These are phyloP conservation scores for Euura lappo DNA, from an alignment of 1,140 invertebrate species.

Conservation along the genomic window DNA sequence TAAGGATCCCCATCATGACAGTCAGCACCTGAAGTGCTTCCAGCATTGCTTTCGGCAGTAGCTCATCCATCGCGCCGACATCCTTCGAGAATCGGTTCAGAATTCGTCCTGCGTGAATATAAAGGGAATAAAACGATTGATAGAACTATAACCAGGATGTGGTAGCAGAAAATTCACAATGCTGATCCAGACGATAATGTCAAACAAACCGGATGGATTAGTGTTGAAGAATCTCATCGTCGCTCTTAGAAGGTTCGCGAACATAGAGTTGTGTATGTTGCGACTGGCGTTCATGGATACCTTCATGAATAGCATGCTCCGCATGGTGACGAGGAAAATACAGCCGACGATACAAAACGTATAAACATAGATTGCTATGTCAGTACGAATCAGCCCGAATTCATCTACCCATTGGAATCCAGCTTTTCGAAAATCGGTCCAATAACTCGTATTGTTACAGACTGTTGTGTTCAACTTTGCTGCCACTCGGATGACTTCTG, in stretches of 20 bases:
- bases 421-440: background rate
- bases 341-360: background rate
- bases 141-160: too few species aligned
- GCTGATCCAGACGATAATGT: too few species aligned
- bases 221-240: conserved; percentile 61
- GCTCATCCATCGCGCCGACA: too few species aligned
- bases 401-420: background rate
- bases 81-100: conserved; percentile 61
- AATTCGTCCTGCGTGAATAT: conserved; percentile 65
- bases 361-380: background rate
- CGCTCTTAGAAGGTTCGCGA: conserved; percentile 71
- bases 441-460: background rate
- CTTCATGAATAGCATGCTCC: conserved; percentile 72
- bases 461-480: too few species aligned
- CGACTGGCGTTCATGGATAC: conserved; percentile 80
- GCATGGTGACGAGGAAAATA: background rate
- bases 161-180: too few species aligned
- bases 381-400: background rate
- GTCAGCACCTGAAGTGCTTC: conserved; percentile 72
- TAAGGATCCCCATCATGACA: conserved; percentile 63
- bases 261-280: conserved; percentile 81
- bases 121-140: too few species aligned
- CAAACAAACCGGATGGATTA: conserved; percentile 64
- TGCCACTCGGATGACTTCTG: conserved; percentile 49
- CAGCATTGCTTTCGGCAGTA: conserved; percentile 69